These are phyloP conservation scores for Parauchenoglanis ngamensis DNA, from an alignment of 2,797 vertebrate species.

Conservation along the genomic window DNA sequence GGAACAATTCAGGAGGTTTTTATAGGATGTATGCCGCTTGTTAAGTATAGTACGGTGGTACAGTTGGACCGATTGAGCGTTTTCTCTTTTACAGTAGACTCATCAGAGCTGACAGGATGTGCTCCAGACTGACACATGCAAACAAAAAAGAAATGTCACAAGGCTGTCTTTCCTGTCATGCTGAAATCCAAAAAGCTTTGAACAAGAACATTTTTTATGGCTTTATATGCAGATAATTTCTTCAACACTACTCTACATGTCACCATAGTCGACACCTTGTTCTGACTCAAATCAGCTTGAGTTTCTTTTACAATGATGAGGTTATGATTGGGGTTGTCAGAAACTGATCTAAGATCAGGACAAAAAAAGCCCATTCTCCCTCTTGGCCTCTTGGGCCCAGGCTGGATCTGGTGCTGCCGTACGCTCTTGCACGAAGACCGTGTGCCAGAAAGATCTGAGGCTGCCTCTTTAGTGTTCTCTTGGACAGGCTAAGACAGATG, in stretches of 20 bases:
- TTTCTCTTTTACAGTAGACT: constrained; percentile 20
- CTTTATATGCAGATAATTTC: neutral
- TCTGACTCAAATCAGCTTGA: neutral
- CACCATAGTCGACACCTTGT: neutral
- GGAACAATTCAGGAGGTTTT: constrained; percentile 19
- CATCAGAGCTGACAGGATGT: constrained; percentile 39
- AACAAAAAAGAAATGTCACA: constrained; percentile 32
- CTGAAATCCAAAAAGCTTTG: constrained; percentile 22
- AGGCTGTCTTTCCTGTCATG: constrained; percentile 43
- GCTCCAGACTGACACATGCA: constrained; percentile 40
- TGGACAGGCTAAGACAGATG: constrained; percentile 59
- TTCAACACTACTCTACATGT: neutral
- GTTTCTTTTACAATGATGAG: neutral
- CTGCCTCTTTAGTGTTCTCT: constrained; percentile 55
- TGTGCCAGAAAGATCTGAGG: constrained; percentile 57
- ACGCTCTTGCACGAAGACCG: constrained; percentile 48
- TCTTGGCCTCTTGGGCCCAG: constrained; percentile 51
- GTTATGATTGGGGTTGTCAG: constrained; percentile 4
- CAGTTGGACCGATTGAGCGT: constrained; percentile 4
- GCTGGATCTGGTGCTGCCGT: constrained; percentile 53
- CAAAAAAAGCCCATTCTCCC: constrained; percentile 45
- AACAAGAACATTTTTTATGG: neutral
- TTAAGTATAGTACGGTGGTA: neutral
- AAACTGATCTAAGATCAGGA: constrained; percentile 31
- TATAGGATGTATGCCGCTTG: constrained; percentile 17